Conservation (phyloP, 1,140 invertebrate genomes). For the Drosophila arizonae region DNA sequence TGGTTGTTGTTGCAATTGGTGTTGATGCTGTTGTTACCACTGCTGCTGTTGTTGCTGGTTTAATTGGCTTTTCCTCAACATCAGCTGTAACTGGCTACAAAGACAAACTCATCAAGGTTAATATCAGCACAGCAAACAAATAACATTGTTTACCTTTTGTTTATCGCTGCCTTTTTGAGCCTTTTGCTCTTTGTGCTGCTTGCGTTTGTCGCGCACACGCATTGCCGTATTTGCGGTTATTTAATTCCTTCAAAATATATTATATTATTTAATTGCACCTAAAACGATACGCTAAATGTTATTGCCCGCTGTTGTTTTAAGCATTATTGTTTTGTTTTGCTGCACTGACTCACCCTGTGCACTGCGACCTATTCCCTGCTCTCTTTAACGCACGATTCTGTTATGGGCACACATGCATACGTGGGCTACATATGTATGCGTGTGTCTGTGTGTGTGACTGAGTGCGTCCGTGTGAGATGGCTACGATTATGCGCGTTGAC, state of each 20-base stretch:
- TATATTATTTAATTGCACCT: conserved; percentile 15
- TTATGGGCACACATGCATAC: conserved; percentile 19
- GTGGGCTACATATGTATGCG: neutral
- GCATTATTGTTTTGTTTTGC: conserved; percentile 42
- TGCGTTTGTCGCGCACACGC: conserved; percentile 73
- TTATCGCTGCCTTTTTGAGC: conserved; percentile 39
- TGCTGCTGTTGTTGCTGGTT: conserved; percentile 6
- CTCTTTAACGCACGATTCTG: conserved; percentile 31
- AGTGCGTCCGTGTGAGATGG: conserved; percentile 54
- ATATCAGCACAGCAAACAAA: neutral
- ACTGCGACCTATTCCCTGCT: conserved; percentile 13
- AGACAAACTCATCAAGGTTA: neutral
- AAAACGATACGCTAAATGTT: conserved; percentile 7
- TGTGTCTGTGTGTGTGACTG: conserved; percentile 12
- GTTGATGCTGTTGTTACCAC: conserved; percentile 10
- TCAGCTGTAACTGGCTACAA: conserved; percentile 17
- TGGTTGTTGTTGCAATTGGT: neutral
- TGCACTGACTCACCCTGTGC: conserved; percentile 53
- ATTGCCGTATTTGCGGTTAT: conserved; percentile 31
- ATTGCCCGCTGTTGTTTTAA: conserved; percentile 19
- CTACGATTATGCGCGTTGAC: conserved; percentile 78
- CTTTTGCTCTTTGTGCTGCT: conserved; percentile 51
- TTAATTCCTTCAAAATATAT: conserved; percentile 12
- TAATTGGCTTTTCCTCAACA: neutral
- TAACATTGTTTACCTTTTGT: conserved; percentile 28